Conservation (phyloP, 2,113 vertebrate species). For the Cepphus grylle region DNA sequence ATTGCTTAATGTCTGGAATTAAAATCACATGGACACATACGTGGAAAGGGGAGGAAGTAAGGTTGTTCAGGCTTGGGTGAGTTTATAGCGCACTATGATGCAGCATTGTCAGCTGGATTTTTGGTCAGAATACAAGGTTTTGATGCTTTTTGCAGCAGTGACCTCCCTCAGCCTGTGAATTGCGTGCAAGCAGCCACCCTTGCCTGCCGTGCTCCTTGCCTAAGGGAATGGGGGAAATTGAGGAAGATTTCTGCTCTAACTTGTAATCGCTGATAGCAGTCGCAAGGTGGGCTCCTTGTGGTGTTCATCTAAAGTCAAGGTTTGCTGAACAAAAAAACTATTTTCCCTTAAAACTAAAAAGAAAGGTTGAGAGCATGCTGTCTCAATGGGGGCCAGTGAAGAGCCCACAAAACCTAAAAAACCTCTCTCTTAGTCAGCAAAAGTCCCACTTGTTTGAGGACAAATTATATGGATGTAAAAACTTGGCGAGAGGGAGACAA, state of each 20-base stretch:
- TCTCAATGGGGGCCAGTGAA: not conserved
- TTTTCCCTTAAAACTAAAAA: not conserved
- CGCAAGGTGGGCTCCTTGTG: not conserved
- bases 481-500: not conserved
- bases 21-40: not conserved
- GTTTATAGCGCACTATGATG: not conserved
- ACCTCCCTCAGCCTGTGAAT: not conserved
- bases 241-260: not conserved
- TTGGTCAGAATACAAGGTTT: not conserved
- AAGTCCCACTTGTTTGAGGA: not conserved
- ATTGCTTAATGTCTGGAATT: not conserved
- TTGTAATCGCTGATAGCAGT: not conserved
- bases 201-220: not conserved
- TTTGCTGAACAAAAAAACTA: not conserved
- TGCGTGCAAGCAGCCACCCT: not conserved
- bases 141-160: not conserved
- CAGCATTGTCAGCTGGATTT: not conserved
- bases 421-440: not conserved
- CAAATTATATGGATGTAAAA: not conserved
- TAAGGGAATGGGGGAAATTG: not conserved
- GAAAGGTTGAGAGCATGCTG: rapidly evolving
- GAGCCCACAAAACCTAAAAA: not conserved
- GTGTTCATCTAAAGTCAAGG: not conserved
- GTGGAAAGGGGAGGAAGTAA: not conserved
- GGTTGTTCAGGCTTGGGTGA: too few relatives aligned